Percentiles rank a stretch among this genome's conserved stretches.
Conservation (phyloP, 2,888 invertebrate genomes). For the Chymomyza procnemis region DNA sequence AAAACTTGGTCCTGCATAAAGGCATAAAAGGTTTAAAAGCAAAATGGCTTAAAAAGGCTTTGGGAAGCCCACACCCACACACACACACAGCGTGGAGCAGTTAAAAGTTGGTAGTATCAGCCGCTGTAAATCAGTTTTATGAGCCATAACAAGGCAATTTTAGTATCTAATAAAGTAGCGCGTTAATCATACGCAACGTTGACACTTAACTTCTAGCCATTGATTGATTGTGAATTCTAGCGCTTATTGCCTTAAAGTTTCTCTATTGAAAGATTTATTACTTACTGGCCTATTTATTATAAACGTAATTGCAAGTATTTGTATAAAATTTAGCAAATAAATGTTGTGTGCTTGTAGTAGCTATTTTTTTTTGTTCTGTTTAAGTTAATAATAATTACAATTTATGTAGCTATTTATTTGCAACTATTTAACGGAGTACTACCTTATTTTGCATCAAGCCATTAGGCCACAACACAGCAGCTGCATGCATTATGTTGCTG, state of each 20-base stretch:
- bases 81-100: background rate
- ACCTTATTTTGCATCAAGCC: no score
- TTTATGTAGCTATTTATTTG: no score
- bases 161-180: background rate
- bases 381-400: no score
- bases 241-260: background rate
- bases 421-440: no score
- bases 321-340: background rate
- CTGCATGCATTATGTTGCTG: background rate
- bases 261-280: background rate
- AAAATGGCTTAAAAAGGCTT: background rate
- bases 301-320: background rate
- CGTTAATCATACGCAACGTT: constrained; percentile 58
- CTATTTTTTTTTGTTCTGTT: no score
- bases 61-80: background rate
- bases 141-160: constrained; percentile 8
- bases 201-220: constrained; percentile 10
- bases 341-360: no score
- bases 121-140: constrained; percentile 44
- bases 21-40: background rate
- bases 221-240: background rate
- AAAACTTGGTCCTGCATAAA: constrained; percentile 7
- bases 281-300: background rate
- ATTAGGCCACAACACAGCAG: background rate
- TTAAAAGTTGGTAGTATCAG: background rate